Conservation (phyloP, 2,888 invertebrate species). For the Erebia aethiops region DNA sequence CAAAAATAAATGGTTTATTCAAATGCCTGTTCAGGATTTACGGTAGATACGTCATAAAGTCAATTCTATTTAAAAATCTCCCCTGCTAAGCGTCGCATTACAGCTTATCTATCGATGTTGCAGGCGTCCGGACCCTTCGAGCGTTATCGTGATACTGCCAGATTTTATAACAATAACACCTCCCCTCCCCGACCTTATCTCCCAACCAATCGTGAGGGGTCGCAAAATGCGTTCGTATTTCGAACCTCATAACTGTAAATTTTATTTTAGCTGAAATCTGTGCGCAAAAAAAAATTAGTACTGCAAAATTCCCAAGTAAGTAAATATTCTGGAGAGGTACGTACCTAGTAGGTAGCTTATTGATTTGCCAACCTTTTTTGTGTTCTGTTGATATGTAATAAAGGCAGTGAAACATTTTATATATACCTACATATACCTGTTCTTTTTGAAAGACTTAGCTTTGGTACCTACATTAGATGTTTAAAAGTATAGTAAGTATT, state of each 20-base stretch:
- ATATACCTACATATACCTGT: too few species aligned
- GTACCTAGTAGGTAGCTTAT: too few species aligned
- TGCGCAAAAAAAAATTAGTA: background rate
- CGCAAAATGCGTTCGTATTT: slow-evolving; percentile 44
- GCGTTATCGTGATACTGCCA: slow-evolving; percentile 73
- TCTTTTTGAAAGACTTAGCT: too few species aligned
- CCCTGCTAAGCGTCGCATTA: slow-evolving; percentile 62
- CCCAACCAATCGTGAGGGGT: slow-evolving; percentile 69
- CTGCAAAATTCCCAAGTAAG: too few species aligned
- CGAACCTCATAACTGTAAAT: slow-evolving; percentile 34
- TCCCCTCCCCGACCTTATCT: slow-evolving; percentile 61
- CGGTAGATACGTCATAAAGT: slow-evolving; percentile 57
- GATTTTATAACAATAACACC: slow-evolving; percentile 74
- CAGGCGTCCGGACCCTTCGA: slow-evolving; percentile 71
- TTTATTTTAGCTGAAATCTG: slow-evolving; percentile 6
- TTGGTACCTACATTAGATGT: too few species aligned
- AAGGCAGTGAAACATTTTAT: too few species aligned
- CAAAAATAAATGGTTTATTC: slow-evolving; percentile 33
- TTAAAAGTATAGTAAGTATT: too few species aligned
- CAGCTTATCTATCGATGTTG: slow-evolving; percentile 69
- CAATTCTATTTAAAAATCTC: slow-evolving; percentile 51
- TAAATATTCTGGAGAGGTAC: too few species aligned
- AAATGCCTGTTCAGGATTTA: slow-evolving; percentile 34
- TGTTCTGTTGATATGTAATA: too few species aligned
- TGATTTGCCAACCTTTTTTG: too few species aligned